These are phyloP conservation scores for Lottia gigantea DNA, from an alignment of 2,888 invertebrate species.

Conservation along the genomic window DNA sequence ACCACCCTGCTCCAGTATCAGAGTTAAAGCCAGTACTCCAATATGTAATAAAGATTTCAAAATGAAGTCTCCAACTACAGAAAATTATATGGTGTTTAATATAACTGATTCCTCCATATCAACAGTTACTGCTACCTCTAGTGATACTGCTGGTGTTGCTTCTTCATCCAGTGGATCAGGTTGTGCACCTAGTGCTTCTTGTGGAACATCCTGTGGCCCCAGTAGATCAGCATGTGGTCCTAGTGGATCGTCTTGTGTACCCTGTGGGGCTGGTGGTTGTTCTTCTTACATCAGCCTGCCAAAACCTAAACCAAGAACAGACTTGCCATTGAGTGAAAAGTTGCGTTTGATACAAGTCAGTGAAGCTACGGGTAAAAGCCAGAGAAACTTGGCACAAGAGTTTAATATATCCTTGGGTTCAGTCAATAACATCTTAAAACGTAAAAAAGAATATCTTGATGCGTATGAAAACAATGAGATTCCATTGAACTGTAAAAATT, in stretches of 20 bases:
- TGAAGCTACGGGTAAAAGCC: slow-evolving; percentile 29
- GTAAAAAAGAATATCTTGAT: slow-evolving; percentile 28
- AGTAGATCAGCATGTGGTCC: background rate
- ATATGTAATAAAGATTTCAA: slow-evolving; percentile 10
- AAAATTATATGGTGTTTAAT: slow-evolving; percentile 19
- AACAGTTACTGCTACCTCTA: background rate
- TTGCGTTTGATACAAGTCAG: slow-evolving; percentile 25
- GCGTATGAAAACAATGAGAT: slow-evolving; percentile 24
- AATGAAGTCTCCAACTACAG: background rate
- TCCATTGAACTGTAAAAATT: slow-evolving; percentile 3
- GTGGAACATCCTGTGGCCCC: background rate
- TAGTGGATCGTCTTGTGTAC: background rate
- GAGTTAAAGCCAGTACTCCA: background rate
- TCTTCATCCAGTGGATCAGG: background rate
- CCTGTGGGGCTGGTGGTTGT: slow-evolving; percentile 3
- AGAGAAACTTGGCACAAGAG: slow-evolving; percentile 28
- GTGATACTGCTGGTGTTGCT: background rate
- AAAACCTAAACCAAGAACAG: slow-evolving; percentile 24
- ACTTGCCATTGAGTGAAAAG: slow-evolving; percentile 26
- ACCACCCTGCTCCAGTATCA: background rate
- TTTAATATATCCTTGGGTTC: slow-evolving; percentile 29
- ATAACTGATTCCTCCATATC: slow-evolving; percentile 10
- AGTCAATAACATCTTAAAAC: slow-evolving; percentile 27
- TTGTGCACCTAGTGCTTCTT: background rate
- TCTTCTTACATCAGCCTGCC: slow-evolving; percentile 13